Evolutionary conservation across 2,113 vertebrate species (phyloP).

Genomic region (Microcebus tavaratra): DNA sequence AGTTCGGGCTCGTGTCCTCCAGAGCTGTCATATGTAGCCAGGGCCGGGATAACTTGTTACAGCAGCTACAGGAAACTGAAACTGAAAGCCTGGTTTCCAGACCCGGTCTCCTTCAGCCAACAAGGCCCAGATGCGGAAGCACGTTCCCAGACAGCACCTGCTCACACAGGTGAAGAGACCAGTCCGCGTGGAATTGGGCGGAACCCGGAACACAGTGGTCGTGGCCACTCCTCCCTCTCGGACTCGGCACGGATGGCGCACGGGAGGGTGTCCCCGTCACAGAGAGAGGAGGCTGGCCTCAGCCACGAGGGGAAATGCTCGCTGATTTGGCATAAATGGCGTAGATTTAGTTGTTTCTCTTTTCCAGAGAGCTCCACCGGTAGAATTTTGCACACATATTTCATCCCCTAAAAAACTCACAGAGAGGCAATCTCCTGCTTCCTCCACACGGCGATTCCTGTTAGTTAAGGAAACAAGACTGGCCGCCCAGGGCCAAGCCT

Average conservation of each 20-base stretch:
- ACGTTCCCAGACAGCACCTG: neutral
- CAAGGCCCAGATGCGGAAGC: too few relatives aligned
- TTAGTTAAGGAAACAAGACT: conserved; percentile 31
- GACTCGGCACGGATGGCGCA: rapidly evolving
- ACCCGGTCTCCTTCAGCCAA: rapidly evolving
- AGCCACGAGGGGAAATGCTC: too few relatives aligned
- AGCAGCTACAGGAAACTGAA: neutral
- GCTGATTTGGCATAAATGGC: neutral
- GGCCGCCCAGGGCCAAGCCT: neutral
- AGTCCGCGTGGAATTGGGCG: rapidly evolving
- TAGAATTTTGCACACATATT: neutral
- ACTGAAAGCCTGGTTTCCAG: neutral
- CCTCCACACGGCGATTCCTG: neutral
- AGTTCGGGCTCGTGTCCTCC: neutral
- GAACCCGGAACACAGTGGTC: too few relatives aligned
- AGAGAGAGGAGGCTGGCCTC: rapidly evolving
- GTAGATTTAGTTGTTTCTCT: too few relatives aligned
- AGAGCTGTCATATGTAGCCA: too few relatives aligned
- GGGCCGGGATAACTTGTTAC: too few relatives aligned
- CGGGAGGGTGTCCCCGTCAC: rapidly evolving
- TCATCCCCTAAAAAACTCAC: neutral
- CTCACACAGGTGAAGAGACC: neutral
- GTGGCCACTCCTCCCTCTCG: rapidly evolving
- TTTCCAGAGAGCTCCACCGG: neutral
- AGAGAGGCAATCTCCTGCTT: neutral